These are phyloP conservation scores for Chydorus sphaericus DNA, from an alignment of 2,888 invertebrate species.

Conservation along the genomic window DNA sequence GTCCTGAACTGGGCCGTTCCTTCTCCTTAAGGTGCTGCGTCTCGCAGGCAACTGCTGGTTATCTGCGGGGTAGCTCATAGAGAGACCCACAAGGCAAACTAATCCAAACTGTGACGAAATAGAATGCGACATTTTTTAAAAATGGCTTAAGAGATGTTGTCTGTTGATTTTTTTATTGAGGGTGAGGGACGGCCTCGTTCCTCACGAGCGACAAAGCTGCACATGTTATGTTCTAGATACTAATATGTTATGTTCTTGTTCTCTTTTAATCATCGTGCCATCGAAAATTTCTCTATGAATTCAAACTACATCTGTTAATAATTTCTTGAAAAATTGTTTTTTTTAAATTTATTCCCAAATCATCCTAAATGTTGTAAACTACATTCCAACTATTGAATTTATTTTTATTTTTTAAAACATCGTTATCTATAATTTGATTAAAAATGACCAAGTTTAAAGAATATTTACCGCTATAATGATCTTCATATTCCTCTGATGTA, in stretches of 20 bases:
- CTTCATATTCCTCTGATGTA: slow-evolving; percentile 2
- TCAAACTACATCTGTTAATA: background rate
- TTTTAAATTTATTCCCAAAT: background rate
- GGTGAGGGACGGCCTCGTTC: background rate
- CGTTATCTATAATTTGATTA: too few relatives aligned
- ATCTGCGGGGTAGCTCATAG: background rate
- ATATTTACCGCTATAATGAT: background rate
- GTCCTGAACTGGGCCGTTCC: background rate
- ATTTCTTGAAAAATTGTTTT: background rate
- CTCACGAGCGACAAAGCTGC: background rate
- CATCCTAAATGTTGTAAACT: background rate
- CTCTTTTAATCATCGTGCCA: too few relatives aligned
- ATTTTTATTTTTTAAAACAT: too few relatives aligned
- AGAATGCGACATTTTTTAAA: background rate
- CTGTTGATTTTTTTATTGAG: too few relatives aligned
- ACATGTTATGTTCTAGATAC: background rate
- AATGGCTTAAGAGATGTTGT: background rate
- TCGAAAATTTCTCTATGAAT: too few relatives aligned
- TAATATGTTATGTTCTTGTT: background rate
- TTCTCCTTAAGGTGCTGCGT: background rate
- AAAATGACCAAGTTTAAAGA: too few relatives aligned
- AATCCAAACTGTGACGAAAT: background rate
- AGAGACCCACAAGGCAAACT: background rate
- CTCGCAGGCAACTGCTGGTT: too few relatives aligned
- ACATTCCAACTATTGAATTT: background rate